A percentile compares a stretch with the other conserved stretches of the same genome.
phyloP scores from a whole-genome alignment of 2,113 vertebrate genomes.

The Lepisosteus oculatus region DNA sequence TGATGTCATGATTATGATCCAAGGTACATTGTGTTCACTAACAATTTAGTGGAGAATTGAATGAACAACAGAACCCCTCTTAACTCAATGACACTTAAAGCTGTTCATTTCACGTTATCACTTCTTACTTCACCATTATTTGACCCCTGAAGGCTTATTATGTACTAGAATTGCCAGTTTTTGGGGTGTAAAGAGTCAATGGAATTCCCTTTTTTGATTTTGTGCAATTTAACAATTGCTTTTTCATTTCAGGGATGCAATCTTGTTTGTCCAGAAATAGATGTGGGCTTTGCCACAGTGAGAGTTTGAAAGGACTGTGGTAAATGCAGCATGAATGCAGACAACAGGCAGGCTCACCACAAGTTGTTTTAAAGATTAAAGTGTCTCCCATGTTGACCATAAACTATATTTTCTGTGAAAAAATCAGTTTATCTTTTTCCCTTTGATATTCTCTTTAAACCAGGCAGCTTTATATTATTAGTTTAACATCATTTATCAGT shows the following conservation, averaged over 20 bases:
- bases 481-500: neutral
- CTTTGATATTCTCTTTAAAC: neutral
- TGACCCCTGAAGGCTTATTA: too few relatives aligned
- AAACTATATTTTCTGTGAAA: conserved; percentile 1
- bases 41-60: too few relatives aligned
- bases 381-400: neutral
- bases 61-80: too few relatives aligned
- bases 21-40: too few relatives aligned
- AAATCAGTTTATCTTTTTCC: conserved; percentile 6
- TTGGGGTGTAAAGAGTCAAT: neutral
- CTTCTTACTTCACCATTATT: too few relatives aligned
- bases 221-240: neutral
- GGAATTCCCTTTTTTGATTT: neutral
- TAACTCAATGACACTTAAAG: too few relatives aligned
- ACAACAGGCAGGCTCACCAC: conserved; percentile 6
- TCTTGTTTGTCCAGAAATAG: neutral
- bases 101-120: too few relatives aligned
- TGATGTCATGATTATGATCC: too few relatives aligned
- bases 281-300: neutral
- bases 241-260: neutral
- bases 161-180: too few relatives aligned
- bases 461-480: neutral
- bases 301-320: neutral
- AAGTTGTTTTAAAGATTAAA: conserved; percentile 5
- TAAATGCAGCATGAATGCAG: neutral